phyloP scores from a whole-genome alignment of 1,140 invertebrate species.

The Trissolcus basalis region DNA sequence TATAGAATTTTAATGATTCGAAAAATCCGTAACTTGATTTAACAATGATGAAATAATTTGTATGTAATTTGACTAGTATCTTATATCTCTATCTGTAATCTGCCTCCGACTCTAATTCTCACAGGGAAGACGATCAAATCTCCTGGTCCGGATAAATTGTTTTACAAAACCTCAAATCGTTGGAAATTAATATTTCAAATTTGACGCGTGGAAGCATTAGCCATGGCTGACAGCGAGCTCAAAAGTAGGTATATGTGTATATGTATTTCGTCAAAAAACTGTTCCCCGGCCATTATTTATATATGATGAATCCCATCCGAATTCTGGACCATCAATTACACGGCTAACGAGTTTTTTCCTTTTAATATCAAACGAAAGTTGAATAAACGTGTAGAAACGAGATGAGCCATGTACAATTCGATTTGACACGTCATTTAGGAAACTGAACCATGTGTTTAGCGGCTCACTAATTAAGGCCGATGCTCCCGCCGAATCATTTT shows the following conservation, averaged over 20 bases:
- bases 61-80: too few relatives aligned
- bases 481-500: too few relatives aligned
- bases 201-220: slow-evolving; percentile 25
- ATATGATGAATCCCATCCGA: slow-evolving; percentile 5
- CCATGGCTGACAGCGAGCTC: slow-evolving; percentile 25
- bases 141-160: slow-evolving; percentile 14
- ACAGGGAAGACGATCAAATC: too few relatives aligned
- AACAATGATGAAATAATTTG: too few relatives aligned
- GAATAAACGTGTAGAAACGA: slow-evolving; percentile 2
- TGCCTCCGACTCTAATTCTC: too few relatives aligned
- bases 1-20: too few relatives aligned
- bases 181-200: slow-evolving; percentile 52
- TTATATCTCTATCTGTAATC: too few relatives aligned
- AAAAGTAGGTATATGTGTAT: slow-evolving; percentile 24
- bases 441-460: slow-evolving; percentile 30
- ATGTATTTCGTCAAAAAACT: slow-evolving; percentile 46
- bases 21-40: too few relatives aligned
- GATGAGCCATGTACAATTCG: neutral
- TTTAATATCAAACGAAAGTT: slow-evolving; percentile 12
- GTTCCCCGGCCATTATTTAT: slow-evolving; percentile 10
- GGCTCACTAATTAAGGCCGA: slow-evolving; percentile 18
- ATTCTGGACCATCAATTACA: slow-evolving; percentile 25
- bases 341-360: slow-evolving; percentile 39
- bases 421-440: slow-evolving; percentile 31
- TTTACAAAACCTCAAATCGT: slow-evolving; percentile 26